Evolutionary conservation across 2,113 vertebrate species (phyloP).

Genomic region (Nesoenas mayeri): DNA sequence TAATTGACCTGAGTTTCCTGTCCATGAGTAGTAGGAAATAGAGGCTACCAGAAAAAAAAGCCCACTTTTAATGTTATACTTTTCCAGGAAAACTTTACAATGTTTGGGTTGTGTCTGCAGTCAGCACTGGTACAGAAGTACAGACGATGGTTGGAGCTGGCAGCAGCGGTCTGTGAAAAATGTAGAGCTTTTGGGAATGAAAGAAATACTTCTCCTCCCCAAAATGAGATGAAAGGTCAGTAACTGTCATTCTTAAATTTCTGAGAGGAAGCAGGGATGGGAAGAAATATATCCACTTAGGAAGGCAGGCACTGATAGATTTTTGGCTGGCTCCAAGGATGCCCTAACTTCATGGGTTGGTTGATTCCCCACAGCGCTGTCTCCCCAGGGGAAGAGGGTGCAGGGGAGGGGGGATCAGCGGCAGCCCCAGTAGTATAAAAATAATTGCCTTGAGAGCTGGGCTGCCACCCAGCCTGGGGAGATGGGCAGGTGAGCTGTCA

Average conservation of each 20-base stretch:
- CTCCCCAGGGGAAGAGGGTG: fast-evolving
- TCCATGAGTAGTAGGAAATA: neutral
- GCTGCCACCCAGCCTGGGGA: neutral
- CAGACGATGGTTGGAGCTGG: neutral
- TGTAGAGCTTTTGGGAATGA: neutral
- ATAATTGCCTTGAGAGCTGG: neutral
- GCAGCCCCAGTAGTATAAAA: neutral
- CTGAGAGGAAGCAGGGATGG: neutral
- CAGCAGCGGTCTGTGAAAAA: neutral
- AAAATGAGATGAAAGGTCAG: neutral
- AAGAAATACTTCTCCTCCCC: neutral
- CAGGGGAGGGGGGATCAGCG: neutral
- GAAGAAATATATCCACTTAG: neutral
- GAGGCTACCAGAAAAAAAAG: neutral
- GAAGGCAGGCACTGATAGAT: neutral
- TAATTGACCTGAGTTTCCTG: neutral
- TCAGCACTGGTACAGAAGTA: neutral
- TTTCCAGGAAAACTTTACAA: neutral
- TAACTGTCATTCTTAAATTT: neutral
- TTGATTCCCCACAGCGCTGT: fast-evolving
- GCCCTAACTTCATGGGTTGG: neutral
- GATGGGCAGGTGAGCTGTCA: neutral
- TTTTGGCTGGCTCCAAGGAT: neutral
- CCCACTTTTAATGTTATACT: neutral
- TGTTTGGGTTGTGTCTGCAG: neutral